phyloP scores from a whole-genome alignment of 2,113 vertebrate species.

The Propithecus coquereli region DNA sequence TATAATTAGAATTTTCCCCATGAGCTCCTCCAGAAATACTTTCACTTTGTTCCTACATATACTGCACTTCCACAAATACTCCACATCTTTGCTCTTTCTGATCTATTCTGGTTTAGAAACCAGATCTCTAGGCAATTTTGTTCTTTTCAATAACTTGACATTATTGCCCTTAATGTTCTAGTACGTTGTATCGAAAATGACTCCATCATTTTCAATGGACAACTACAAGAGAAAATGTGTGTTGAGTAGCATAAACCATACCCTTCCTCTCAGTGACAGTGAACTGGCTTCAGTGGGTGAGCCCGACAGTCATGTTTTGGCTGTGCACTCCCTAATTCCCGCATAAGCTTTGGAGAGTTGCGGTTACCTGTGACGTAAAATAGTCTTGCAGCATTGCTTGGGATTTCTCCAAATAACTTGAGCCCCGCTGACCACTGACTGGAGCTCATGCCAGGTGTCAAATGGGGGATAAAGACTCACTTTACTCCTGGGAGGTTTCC shows the following conservation, averaged over 20 bases:
- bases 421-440: neutral
- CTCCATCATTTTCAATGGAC: neutral
- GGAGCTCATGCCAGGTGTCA: neutral
- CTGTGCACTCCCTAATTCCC: no score
- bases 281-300: accelerated
- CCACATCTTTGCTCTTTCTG: neutral
- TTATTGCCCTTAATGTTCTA: neutral
- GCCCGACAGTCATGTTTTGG: neutral
- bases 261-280: no score
- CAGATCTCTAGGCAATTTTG: neutral
- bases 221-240: no score
- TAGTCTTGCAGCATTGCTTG: no score
- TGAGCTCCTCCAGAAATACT: neutral
- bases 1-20: neutral
- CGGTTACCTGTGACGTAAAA: neutral
- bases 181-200: neutral
- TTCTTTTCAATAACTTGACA: neutral
- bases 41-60: neutral
- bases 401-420: neutral
- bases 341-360: neutral
- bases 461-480: neutral
- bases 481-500: no score
- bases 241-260: accelerated
- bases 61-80: neutral
- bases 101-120: neutral